Percentiles rank a stretch among this genome's conserved stretches.
Conservation (phyloP, 2,113 vertebrate species). For the Sula dactylatra region DNA sequence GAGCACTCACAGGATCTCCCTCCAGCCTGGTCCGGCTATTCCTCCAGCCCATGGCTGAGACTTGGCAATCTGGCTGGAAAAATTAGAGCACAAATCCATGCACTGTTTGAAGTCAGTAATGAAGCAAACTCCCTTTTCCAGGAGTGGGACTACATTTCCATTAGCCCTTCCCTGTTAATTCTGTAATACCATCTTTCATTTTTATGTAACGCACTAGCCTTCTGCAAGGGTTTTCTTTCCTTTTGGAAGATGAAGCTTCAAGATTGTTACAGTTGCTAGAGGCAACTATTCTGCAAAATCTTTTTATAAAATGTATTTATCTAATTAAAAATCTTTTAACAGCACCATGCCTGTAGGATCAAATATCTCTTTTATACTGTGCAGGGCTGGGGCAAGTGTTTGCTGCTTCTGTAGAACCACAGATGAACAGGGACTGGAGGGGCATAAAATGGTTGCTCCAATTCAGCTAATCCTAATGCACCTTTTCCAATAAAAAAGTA, state of each 20-base stretch:
- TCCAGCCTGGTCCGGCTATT: neutral
- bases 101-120: slow-evolving; percentile 24
- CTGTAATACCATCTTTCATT: slow-evolving; percentile 3
- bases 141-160: slow-evolving; percentile 38
- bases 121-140: slow-evolving; percentile 30
- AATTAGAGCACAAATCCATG: slow-evolving; percentile 4
- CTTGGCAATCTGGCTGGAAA: slow-evolving; percentile 43
- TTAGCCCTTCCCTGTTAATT: slow-evolving; percentile 8
- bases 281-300: slow-evolving; percentile 52
- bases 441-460: neutral
- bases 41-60: neutral
- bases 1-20: neutral
- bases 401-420: neutral
- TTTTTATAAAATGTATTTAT: slow-evolving; percentile 71
- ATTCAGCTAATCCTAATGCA: neutral
- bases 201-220: neutral
- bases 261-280: slow-evolving; percentile 50
- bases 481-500: slow-evolving; percentile 27
- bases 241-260: slow-evolving; percentile 32
- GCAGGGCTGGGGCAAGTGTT: neutral
- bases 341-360: slow-evolving; percentile 32
- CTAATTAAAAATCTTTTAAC: slow-evolving; percentile 69
- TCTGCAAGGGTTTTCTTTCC: slow-evolving; percentile 31
- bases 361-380: slow-evolving; percentile 26
- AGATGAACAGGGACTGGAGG: neutral